phyloP scores from a whole-genome alignment of 2,797 vertebrate genomes.

The Tokudaia muenninki region DNA sequence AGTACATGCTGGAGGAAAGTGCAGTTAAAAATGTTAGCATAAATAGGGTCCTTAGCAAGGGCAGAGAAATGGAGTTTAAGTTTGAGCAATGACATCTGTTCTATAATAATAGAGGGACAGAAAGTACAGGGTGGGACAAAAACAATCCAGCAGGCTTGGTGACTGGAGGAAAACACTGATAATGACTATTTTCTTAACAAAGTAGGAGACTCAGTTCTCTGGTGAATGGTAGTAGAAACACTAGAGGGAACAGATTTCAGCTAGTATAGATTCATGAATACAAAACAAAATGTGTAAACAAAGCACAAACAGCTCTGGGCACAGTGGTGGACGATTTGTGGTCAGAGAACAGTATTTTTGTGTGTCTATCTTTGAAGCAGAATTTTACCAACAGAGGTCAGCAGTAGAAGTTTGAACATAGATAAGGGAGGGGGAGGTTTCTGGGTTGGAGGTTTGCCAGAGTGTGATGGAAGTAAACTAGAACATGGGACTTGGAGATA shows the following conservation, averaged over 20 bases:
- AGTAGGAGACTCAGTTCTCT: not conserved
- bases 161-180: not conserved
- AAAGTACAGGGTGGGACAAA: not conserved
- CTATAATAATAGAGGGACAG: not conserved
- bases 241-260: not conserved
- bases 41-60: not conserved
- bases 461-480: not conserved
- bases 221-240: not conserved
- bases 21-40: not conserved
- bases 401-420: not conserved
- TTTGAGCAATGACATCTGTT: not conserved
- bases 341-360: not conserved
- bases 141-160: not conserved
- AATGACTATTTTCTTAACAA: not conserved
- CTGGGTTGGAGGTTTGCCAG: not conserved
- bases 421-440: not conserved
- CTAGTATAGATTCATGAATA: not conserved
- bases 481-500: not conserved
- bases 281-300: not conserved
- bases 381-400: not conserved
- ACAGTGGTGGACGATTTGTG: no score
- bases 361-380: not conserved
- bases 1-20: not conserved
- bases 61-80: not conserved
- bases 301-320: not conserved